phyloP scores from a whole-genome alignment of 1,140 invertebrate species.

The Potamilus streckersoni region DNA sequence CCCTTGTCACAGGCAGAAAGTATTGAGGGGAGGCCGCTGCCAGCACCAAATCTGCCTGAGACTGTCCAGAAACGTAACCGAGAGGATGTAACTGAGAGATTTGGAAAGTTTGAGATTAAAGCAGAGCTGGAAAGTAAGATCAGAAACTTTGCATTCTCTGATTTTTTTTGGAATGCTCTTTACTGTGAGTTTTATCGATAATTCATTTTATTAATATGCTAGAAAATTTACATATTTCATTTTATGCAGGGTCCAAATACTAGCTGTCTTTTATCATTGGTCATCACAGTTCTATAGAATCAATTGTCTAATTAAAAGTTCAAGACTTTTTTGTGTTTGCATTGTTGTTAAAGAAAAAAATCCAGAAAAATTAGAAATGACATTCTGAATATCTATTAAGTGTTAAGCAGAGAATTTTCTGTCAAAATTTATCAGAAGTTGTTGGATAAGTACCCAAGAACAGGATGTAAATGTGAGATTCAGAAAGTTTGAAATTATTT shows the following conservation, averaged over 20 bases:
- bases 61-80: conserved; percentile 76
- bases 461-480: no score
- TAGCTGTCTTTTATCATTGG: background rate
- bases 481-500: no score
- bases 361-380: no score
- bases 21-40: conserved; percentile 58
- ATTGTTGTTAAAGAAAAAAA: no score
- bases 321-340: no score
- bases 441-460: no score
- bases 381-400: no score
- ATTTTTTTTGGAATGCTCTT: no score
- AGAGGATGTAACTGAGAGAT: conserved; percentile 95
- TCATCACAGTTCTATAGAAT: background rate
- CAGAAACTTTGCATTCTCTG: conserved; percentile 4
- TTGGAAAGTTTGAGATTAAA: conserved; percentile 96
- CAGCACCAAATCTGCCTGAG: conserved; percentile 69
- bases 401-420: no score
- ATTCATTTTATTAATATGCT: background rate
- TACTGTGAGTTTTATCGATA: background rate
- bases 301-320: no score
- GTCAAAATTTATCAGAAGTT: no score
- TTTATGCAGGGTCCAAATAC: background rate
- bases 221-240: background rate
- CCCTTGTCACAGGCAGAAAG: conserved; percentile 80
- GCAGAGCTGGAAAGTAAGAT: conserved; percentile 57